Base-by-base conservation (phyloP, 2,797 vertebrate species). In the Oryzias sinensis region DNA sequence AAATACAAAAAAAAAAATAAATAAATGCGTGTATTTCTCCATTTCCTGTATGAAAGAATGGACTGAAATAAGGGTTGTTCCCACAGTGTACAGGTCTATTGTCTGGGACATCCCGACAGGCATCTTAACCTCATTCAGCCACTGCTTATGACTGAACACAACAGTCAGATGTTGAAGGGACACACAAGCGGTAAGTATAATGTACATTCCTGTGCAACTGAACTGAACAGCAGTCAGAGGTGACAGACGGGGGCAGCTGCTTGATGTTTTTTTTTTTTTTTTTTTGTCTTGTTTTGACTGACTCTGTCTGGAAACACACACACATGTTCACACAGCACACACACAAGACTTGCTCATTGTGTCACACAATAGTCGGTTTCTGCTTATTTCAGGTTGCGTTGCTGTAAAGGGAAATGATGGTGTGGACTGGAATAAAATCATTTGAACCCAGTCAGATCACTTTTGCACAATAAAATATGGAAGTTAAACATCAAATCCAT, bases 221-320 rank as follows among this genome's bases (percentile, higher is more conserved):
- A 4, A 52, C 27, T 67, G 52, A 59, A 56, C 53, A 63, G 66
- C 54, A 79, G 64, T 15, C 61, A 72, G 76, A 81, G 70, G 74
- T 72, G 74, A 85, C 63, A 74, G 85, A 86, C 78, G 64, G 62
- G 65, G 67, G 78, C 86, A 87, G 82, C 80, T 85, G 71, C 55
- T 56, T 79, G 63, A 68, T 63, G 11, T 15, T 48, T 54, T 49
- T 25, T 49, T 49, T 56, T 77, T 15, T 48, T 54, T 49, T 25
- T 49, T 49, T 56, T 77, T 85, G 84, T 82, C 80, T 83, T 88
- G 84, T 89, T 86, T 84, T 87, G 86, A 82, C 84, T 82, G 72
- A 67, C 59, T 79, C 53, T 77, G 85, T 76, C 79, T 80, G 65
- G 55, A 56, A 53, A 50, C 49, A 72, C 54, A 70, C 64, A 55